These are phyloP conservation scores for Hemibagrus wyckioides DNA, from an alignment of 2,113 vertebrate species.

Conservation along the genomic window DNA sequence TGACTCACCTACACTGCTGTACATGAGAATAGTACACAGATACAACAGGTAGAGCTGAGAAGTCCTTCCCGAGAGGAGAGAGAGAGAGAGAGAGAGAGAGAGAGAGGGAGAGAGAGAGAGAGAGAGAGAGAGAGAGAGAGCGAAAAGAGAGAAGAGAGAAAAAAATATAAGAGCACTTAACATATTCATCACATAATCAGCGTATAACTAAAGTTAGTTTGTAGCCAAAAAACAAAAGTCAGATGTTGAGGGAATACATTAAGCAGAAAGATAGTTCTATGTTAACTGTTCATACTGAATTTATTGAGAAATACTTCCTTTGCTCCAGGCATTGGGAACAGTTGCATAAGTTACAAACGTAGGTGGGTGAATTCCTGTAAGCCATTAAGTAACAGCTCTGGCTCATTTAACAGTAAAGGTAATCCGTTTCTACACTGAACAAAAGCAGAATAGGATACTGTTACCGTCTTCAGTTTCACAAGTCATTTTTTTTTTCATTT, in stretches of 20 bases:
- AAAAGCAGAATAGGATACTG: neutral
- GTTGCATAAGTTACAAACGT: neutral
- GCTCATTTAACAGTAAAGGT: neutral
- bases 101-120: neutral
- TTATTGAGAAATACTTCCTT: neutral
- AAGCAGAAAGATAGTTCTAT: neutral
- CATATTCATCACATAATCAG: neutral
- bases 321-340: neutral
- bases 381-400: neutral
- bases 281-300: neutral
- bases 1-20: slow-evolving; percentile 63
- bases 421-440: slow-evolving; percentile 15
- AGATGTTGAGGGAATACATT: neutral
- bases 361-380: neutral
- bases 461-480: neutral
- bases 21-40: slow-evolving; percentile 55
- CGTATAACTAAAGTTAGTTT: neutral
- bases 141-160: neutral
- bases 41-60: slow-evolving; percentile 61
- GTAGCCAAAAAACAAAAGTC: neutral
- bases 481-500: too few relatives aligned
- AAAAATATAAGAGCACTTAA: neutral
- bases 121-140: slow-evolving; percentile 13
- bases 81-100: slow-evolving; percentile 23
- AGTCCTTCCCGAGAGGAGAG: slow-evolving; percentile 56